phyloP scores from a whole-genome alignment of 2,113 vertebrate species.

The Sinocyclocheilus grahami region DNA sequence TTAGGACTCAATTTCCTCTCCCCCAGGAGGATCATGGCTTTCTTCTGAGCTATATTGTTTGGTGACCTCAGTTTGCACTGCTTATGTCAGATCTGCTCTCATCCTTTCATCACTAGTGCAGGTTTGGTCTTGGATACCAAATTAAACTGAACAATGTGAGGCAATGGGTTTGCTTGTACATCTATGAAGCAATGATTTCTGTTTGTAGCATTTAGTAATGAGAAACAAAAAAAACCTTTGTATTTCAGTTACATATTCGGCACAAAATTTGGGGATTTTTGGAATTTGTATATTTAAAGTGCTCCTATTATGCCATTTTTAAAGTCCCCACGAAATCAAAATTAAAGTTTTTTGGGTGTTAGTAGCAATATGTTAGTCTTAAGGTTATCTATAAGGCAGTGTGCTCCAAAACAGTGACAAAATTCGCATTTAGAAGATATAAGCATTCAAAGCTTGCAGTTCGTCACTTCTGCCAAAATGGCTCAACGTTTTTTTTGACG shows the following conservation, averaged over 20 bases:
- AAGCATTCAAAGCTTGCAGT: too few relatives aligned
- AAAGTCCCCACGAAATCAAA: too few relatives aligned
- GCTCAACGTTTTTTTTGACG: too few relatives aligned
- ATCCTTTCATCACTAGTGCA: not conserved
- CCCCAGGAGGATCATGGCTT: constrained; percentile 30
- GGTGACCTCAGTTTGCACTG: constrained; percentile 45
- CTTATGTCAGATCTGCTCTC: not conserved
- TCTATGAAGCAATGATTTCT: not conserved
- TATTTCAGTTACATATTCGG: not conserved
- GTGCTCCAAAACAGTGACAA: too few relatives aligned
- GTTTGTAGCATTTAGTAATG: not conserved
- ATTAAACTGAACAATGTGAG: not conserved
- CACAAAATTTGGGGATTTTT: not conserved
- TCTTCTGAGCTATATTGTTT: constrained; percentile 43
- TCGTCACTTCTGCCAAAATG: too few relatives aligned
- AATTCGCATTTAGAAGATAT: too few relatives aligned
- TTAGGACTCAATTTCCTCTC: constrained; percentile 39
- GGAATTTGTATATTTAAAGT: not conserved
- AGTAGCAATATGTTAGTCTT: too few relatives aligned
- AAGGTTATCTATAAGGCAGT: too few relatives aligned
- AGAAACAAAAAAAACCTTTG: not conserved
- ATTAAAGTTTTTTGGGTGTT: too few relatives aligned
- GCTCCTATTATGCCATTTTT: too few relatives aligned
- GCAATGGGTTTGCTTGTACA: not conserved
- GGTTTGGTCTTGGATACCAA: not conserved